Conservation (phyloP, 2,888 invertebrate species). For the Laspeyria flexula region DNA sequence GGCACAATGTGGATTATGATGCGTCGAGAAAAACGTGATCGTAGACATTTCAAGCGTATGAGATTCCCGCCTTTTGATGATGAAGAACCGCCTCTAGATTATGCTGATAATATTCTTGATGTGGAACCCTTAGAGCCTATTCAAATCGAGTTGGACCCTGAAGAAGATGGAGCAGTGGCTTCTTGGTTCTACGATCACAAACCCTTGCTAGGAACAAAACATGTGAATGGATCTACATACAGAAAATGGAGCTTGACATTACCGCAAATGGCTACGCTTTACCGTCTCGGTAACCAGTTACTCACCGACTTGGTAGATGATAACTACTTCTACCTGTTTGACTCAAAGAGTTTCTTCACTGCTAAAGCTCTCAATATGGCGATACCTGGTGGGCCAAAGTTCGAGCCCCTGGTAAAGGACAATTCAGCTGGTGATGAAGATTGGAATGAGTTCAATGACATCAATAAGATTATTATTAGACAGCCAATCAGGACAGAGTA, state of each 20-base stretch:
- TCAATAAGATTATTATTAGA: conserved; percentile 99
- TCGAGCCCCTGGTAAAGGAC: conserved; percentile 99
- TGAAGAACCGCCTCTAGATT: conserved; percentile 99
- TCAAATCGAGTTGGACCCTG: conserved; percentile 98
- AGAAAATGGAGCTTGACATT: conserved; percentile 97
- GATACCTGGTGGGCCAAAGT: conserved; percentile 99
- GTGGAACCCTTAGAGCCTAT: conserved; percentile 99
- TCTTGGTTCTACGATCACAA: conserved; percentile 99
- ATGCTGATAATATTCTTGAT: conserved; percentile 99
- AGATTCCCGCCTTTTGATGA: conserved; percentile 99
- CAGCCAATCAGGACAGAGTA: conserved; percentile 99
- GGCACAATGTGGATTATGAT: conserved; percentile 99
- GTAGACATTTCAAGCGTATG: conserved; percentile 99
- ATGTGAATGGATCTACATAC: conserved; percentile 98
- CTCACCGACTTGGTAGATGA: conserved; percentile 99
- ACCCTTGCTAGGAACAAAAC: conserved; percentile 96
- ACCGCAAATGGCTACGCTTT: conserved; percentile 99
- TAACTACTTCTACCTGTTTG: conserved; percentile 99
- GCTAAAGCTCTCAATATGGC: conserved; percentile 99
- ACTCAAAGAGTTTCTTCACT: conserved; percentile 99
- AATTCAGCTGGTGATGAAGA: conserved; percentile 99
- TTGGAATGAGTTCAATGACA: conserved; percentile 99
- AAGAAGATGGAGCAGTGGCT: conserved; percentile 96
- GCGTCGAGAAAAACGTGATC: conserved; percentile 99
- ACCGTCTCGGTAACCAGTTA: conserved; percentile 98